Base-by-base conservation (phyloP, 2,797 vertebrate genomes). In the Valencia hispanica region DNA sequence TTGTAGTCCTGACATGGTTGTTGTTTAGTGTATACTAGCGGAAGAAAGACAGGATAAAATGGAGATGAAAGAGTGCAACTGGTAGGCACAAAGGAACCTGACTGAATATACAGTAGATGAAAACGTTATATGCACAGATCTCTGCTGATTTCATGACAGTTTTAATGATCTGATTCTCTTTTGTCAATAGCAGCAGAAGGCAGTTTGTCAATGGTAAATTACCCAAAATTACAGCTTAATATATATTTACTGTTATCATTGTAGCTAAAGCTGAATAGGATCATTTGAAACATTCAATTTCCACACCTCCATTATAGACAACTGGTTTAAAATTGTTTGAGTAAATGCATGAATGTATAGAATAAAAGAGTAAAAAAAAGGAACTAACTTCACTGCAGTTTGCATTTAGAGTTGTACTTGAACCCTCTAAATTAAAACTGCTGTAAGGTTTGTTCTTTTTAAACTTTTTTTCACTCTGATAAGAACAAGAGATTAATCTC, bases 81-180 rank as follows among this genome's bases (percentile, higher is more conserved):
- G 30, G 50, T 43, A 80, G 48, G 70, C 66, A 65, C 39, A 79
- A 66, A 70, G 41, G 71, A 68, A 36, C 51, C 39, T 3, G 69
- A 82, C 18, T 85, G 51, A 47, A 70, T 68, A 73, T 15, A 8
- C 27, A 59, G 30, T 59, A 20, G 45, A 86, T 66, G 51, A 75
- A 83, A 55, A 80, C 14, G 36, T 78, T 79, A 79, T 34, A 83
- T 75, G 47, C 18, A 32, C 68, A 18, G 15, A 43, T 7, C 66
- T 43, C 39, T 17, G 73, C 83, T 1, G 27, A 83, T 78, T 79
- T 76, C 47, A 41, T 47, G 70, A 57, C 82, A 39, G 53, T 55
- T 74, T 70, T 68, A 84, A 83, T 81, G 51, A 87, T 78, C 15
- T 51, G 55, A 59, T 78, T 78, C 53, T 82, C 18, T 0, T 69